Conservation (phyloP, 2,888 invertebrate species). For the Agrochola macilenta region DNA sequence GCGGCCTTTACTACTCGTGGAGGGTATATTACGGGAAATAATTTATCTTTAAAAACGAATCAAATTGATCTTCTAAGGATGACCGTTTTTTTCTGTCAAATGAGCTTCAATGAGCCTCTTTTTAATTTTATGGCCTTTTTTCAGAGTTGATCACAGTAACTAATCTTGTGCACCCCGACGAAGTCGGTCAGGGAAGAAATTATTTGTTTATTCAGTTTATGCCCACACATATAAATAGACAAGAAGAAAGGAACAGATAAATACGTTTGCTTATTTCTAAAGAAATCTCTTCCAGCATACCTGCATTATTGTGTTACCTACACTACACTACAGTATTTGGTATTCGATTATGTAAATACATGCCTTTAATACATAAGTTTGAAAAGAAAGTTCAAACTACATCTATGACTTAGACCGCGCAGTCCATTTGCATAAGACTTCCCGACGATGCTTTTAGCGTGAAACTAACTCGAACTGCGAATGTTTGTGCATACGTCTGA, state of each 20-base stretch:
- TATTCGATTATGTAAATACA: neutral
- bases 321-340: too few species aligned
- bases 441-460: conserved; percentile 61
- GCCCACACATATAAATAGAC: too few species aligned
- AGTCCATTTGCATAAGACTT: conserved; percentile 65
- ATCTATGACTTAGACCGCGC: conserved; percentile 47
- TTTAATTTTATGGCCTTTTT: neutral
- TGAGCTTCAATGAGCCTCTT: neutral
- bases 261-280: too few species aligned
- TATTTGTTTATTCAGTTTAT: too few species aligned
- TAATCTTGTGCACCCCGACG: neutral
- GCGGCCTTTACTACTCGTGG: neutral
- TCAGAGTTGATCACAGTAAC: neutral
- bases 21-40: neutral
- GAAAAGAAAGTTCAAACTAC: conserved; percentile 24
- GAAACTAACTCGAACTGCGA: conserved; percentile 55
- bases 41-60: neutral
- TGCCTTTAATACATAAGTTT: neutral
- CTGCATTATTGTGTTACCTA: too few species aligned
- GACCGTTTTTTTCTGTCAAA: neutral
- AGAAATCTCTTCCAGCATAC: too few species aligned
- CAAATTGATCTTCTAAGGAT: neutral
- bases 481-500: conserved; percentile 46
- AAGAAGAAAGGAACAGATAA: too few species aligned
- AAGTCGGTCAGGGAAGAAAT: too few species aligned